Evolutionary conservation across 2,888 invertebrate genomes (phyloP), one percentile per base, ranked within the genome.

Genomic region (Sinelater perroti): DNA sequence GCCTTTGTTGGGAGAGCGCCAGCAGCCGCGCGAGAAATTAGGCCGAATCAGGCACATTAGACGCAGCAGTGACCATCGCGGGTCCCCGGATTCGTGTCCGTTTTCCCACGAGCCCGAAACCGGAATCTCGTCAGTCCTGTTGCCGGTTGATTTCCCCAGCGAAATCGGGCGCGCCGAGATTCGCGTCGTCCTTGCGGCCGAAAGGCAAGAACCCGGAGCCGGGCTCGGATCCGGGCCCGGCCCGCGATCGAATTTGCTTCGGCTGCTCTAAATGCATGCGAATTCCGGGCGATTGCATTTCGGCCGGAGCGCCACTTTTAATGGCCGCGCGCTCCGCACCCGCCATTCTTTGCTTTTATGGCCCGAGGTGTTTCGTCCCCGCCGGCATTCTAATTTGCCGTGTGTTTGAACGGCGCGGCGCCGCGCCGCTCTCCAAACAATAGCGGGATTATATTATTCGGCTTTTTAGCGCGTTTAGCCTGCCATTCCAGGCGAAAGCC

Each of bases 141-240:
- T 65, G 57, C 66, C 55, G 66, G 64, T 61, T 69, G 69, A 69
- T 69, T 69, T 69, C 69, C 69, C 69, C 56, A 57, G 68, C 64
- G 69, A 57, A 65, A 67, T 62, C 58, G 61, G 58, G 42, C 49
- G 47, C 44, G 50, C 50, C 30, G 36, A 55, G 54, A 55, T 45
- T 54, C 59, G 45, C 59, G 49, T 54, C 54, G 53, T 56, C 55
- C 55, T 55, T 55, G 44, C 35, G 50, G 56, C 35, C 36, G 50
- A 56, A 55, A 55, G 40, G 58, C 49, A 54, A 50, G 50, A 50
- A 53, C 45, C 38, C 53, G 50, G 45, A 42, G 50, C 55, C 35
- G 38, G 45, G 42, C n/a, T n/a, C n/a, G n/a, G n/a, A n/a, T n/a
- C n/a, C n/a, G n/a, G n/a, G n/a, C n/a, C 47, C 53, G 46, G n/a